These are phyloP conservation scores for Microplitis mediator DNA, from an alignment of 1,140 invertebrate species.

Conservation along the genomic window DNA sequence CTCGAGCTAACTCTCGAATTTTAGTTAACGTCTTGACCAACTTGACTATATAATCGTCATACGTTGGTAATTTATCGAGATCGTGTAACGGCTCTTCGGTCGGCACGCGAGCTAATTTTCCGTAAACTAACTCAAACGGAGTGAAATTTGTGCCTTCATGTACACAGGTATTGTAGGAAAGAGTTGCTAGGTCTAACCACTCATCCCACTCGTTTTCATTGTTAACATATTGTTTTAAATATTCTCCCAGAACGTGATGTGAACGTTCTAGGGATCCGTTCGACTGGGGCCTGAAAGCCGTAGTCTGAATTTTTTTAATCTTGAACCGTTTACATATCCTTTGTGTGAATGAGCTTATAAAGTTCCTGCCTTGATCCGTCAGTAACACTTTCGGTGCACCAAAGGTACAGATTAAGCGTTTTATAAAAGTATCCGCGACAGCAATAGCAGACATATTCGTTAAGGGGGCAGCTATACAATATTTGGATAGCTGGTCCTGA, in stretches of 20 bases:
- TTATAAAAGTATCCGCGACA: too few relatives aligned
- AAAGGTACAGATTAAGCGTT: too few relatives aligned
- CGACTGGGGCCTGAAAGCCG: neutral
- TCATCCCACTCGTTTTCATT: neutral
- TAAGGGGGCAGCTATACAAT: too few relatives aligned
- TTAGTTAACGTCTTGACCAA: neutral
- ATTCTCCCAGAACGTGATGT: neutral
- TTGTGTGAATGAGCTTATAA: neutral
- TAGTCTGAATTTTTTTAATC: neutral
- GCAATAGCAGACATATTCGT: too few relatives aligned
- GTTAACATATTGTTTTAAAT: neutral
- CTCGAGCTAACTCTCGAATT: neutral
- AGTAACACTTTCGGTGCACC: too few relatives aligned
- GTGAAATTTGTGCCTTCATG: neutral
- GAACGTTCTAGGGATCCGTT: neutral
- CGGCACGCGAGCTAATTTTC: neutral
- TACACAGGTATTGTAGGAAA: neutral
- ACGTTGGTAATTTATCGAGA: neutral
- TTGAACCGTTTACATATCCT: neutral
- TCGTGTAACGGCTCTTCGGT: neutral
- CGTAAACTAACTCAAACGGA: neutral
- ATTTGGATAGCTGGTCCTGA: too few relatives aligned
- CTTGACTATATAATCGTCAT: neutral
- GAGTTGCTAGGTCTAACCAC: neutral
- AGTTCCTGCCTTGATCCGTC: neutral